These are phyloP conservation scores for Sebastes minor DNA, from an alignment of 2,797 vertebrate species.

Conservation along the genomic window DNA sequence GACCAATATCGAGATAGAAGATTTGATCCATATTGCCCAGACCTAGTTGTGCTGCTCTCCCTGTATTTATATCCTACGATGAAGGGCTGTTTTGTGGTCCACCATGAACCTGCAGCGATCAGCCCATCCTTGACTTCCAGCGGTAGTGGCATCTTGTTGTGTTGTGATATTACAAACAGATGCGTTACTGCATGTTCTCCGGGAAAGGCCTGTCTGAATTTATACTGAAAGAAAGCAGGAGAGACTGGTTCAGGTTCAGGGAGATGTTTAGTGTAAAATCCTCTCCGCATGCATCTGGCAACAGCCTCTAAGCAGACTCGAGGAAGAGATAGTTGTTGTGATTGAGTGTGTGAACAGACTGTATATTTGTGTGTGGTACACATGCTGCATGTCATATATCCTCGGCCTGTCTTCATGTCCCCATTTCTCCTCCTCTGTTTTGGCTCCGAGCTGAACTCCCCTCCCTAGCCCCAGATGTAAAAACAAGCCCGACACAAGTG, in stretches of 20 bases:
- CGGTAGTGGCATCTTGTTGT: conserved; percentile 36
- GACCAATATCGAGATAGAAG: no score
- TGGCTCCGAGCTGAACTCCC: conserved; percentile 8
- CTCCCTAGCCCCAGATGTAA: conserved; percentile 50
- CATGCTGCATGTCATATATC: conserved; percentile 22
- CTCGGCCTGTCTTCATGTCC: conserved; percentile 13
- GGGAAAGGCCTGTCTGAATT: conserved; percentile 18
- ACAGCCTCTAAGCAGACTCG: conserved; percentile 11
- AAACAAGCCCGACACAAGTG: conserved; percentile 48
- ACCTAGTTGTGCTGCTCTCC: background rate
- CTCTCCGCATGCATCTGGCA: conserved; percentile 9
- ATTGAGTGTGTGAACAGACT: conserved; percentile 36
- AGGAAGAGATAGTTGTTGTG: conserved; percentile 25
- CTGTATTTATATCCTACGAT: background rate
- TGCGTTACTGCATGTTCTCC: conserved; percentile 4
- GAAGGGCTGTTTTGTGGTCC: background rate
- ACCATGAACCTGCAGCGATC: background rate
- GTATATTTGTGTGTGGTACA: conserved; percentile 9
- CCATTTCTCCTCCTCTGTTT: conserved; percentile 21
- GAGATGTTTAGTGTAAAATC: conserved; percentile 43
- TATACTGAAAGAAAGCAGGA: conserved; percentile 25
- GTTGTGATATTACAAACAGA: conserved; percentile 53
- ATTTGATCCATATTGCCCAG: background rate
- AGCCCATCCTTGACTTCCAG: conserved; percentile 23
- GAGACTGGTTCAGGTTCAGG: conserved; percentile 11